Conservation (phyloP, 2,888 invertebrate species). For the Mythimna albipuncta region DNA sequence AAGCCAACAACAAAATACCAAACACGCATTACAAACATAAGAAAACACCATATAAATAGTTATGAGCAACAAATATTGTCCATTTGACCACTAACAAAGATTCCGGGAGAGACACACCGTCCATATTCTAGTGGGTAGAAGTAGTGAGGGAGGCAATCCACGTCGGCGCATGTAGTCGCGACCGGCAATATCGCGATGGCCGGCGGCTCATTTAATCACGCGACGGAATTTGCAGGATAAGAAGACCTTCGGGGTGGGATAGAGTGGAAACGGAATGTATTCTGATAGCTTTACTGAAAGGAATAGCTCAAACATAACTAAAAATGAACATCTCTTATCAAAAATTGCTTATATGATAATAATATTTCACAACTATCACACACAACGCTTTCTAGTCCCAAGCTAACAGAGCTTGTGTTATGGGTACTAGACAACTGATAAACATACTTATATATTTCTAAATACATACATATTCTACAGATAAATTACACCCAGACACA, state of each 20-base stretch:
- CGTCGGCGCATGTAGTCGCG: slow-evolving; percentile 78
- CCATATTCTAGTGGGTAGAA: slow-evolving; percentile 56
- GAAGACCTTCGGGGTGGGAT: slow-evolving; percentile 63
- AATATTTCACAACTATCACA: too few relatives aligned
- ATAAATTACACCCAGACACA: too few relatives aligned
- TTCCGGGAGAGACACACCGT: slow-evolving; percentile 52
- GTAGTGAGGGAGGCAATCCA: slow-evolving; percentile 68
- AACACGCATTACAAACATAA: slow-evolving; percentile 44
- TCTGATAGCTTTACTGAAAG: neutral
- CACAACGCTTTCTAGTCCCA: too few relatives aligned
- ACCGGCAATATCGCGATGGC: slow-evolving; percentile 88
- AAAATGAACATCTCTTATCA: too few relatives aligned
- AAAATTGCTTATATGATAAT: too few relatives aligned
- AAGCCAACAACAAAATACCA: slow-evolving; percentile 51
- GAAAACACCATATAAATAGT: slow-evolving; percentile 64
- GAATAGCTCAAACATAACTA: too few relatives aligned
- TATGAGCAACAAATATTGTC: slow-evolving; percentile 68
- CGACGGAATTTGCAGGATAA: slow-evolving; percentile 85
- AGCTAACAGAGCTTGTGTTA: too few relatives aligned
- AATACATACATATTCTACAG: too few relatives aligned
- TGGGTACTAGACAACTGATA: too few relatives aligned
- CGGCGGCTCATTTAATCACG: slow-evolving; percentile 90
- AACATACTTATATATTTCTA: too few relatives aligned
- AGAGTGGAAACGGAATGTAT: slow-evolving; percentile 67
- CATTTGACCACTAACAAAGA: slow-evolving; percentile 67